phyloP scores from a whole-genome alignment of 1,140 invertebrate species.

The Diachasmimorpha longicaudata region DNA sequence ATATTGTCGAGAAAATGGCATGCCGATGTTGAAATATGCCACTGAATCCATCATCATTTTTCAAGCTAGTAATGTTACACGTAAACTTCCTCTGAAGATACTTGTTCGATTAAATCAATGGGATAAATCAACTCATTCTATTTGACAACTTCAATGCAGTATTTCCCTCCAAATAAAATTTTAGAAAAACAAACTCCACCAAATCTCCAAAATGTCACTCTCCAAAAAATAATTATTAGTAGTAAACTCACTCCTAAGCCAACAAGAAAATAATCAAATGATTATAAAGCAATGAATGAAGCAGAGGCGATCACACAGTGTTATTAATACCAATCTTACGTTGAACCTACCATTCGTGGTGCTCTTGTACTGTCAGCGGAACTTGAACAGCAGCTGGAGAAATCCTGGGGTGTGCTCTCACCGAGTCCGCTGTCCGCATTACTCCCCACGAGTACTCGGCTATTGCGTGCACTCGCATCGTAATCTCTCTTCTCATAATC shows the following conservation, averaged over 20 bases:
- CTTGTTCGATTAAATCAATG: too few relatives aligned
- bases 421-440: conserved; percentile 60
- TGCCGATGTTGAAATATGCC: too few relatives aligned
- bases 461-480: conserved; percentile 53
- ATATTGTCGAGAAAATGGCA: too few relatives aligned
- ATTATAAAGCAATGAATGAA: background rate
- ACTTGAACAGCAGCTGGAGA: conserved; percentile 62
- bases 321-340: background rate
- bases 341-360: conserved; percentile 50
- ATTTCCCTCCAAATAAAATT: too few relatives aligned
- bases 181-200: too few relatives aligned
- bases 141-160: too few relatives aligned
- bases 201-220: too few relatives aligned
- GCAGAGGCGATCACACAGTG: background rate
- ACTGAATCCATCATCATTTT: too few relatives aligned
- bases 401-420: conserved; percentile 62
- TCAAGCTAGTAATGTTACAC: too few relatives aligned
- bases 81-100: too few relatives aligned
- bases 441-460: conserved; percentile 56
- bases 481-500: conserved; percentile 55
- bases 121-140: too few relatives aligned
- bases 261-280: background rate
- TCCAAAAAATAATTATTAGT: too few relatives aligned
- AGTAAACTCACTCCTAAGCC: background rate
- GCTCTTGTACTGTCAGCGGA: conserved; percentile 58